Evolutionary conservation across 2,797 vertebrate genomes (phyloP), one percentile per base, ranked within the genome.

Genomic region (Denticeps clupeoides): DNA sequence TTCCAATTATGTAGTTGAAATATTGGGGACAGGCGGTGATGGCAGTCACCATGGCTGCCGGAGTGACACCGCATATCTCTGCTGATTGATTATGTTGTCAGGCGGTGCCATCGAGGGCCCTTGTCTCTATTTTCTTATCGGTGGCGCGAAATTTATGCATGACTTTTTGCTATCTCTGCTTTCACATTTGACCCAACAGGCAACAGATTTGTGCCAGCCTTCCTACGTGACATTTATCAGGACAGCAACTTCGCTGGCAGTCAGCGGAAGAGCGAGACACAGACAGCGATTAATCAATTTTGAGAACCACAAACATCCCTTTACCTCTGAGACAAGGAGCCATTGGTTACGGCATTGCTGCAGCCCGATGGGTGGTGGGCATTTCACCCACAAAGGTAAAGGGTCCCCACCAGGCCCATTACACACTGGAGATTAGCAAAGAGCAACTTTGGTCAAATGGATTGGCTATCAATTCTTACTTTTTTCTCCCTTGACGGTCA

Each of bases 51-150:
- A 25, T 51, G 61, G 53, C 16, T 26, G 11, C 53, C 57, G 44
- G 28, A 62, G 56, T 23, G 7, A 49, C 46, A 40, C 31, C 44
- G 48, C 16, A 29, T 18, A 43, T 43, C 60, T 16, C 35, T 41
- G 19, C 22, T 62, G 58, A 63, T 45, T 53, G 48, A 69, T 72
- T 63, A 11, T 44, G 41, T 31, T 12, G 6, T 38, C 55, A 43
- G 24, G 12, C 57, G 42, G 29, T 47, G 29, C 33, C 15, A 54
- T 45, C 8, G 5, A 31, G 21, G 37, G 41, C 31, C 53, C 31
- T 29, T 44, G 48, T 31, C 52, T 64, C 52, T 27, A 24, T 58
- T 63, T 50, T n/a, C 32, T 69, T 70, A 64, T 73, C 55, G 23
- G 35, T 49, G n/a, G 11, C 54, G 55, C 25, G 41, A 54, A 65